These are phyloP conservation scores for Dipodomys stephensi DNA, from an alignment of 2,113 vertebrate genomes.

Conservation along the genomic window DNA sequence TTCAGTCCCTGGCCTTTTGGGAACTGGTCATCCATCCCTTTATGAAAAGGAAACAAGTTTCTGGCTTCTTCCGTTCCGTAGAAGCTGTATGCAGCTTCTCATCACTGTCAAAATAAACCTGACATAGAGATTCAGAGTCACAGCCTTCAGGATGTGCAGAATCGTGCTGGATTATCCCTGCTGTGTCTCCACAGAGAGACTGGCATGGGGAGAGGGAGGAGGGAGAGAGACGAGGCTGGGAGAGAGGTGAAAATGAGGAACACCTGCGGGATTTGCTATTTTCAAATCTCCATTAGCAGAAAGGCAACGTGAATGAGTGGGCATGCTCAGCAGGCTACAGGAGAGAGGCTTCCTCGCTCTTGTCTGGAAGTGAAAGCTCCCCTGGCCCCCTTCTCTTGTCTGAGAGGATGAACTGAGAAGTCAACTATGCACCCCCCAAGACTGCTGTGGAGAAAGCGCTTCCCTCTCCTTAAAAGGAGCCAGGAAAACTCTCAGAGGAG, in stretches of 20 bases:
- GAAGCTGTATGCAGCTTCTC: not conserved
- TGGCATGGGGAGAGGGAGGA: not conserved
- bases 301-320: not conserved
- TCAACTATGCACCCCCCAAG: not conserved
- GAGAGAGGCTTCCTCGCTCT: not conserved
- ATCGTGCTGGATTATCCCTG: conserved; percentile 1
- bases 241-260: conserved; percentile 15
- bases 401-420: not conserved
- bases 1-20: not conserved
- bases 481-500: not conserved
- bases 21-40: not conserved
- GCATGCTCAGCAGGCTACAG: not conserved
- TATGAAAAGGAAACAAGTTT: not conserved
- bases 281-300: conserved; percentile 56
- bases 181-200: not conserved
- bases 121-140: conserved; percentile 31
- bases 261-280: not conserved
- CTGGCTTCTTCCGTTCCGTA: not conserved
- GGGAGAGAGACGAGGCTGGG: fast-evolving
- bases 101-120: conserved; percentile 52
- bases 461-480: not conserved
- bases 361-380: not conserved
- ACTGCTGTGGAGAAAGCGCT: not conserved
- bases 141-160: not conserved
- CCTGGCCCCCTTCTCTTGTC: not conserved